Evolutionary conservation across 1,140 invertebrate genomes (phyloP).

Genomic region (Diorhabda sublineata): DNA sequence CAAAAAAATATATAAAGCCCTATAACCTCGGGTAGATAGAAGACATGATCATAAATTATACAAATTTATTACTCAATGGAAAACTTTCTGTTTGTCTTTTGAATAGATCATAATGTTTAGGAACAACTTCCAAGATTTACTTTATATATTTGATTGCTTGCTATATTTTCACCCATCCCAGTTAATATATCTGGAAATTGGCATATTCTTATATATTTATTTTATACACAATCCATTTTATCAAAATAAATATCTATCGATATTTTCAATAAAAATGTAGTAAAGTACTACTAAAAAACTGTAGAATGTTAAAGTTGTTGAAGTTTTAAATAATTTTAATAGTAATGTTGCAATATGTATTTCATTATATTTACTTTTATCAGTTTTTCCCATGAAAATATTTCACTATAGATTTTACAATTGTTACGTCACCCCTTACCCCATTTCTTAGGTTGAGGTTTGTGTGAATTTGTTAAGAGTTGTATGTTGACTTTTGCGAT

Average conservation of each 20-base stretch:
- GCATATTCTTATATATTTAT: not conserved
- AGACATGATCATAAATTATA: too few species aligned
- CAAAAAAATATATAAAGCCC: too few species aligned
- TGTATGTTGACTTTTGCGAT: slow-evolving; percentile 44
- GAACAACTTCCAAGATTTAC: too few species aligned
- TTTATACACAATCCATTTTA: not conserved
- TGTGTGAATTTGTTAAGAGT: slow-evolving; percentile 40
- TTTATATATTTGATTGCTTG: too few species aligned
- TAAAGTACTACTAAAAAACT: slow-evolving; percentile 21
- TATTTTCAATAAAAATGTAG: slow-evolving; percentile 12
- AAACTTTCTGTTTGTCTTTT: too few species aligned
- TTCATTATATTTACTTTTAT: slow-evolving; percentile 3
- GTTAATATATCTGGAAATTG: too few species aligned
- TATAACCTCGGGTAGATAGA: too few species aligned
- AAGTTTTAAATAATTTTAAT: slow-evolving; percentile 31
- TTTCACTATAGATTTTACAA: slow-evolving; percentile 23
- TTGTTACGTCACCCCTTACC: slow-evolving; percentile 16
- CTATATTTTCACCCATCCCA: too few species aligned
- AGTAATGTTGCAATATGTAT: slow-evolving; percentile 21
- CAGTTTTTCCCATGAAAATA: not conserved
- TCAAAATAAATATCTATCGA: not conserved
- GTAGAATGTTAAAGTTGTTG: slow-evolving; percentile 19
- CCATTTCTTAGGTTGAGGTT: slow-evolving; percentile 35
- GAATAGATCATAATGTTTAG: too few species aligned
- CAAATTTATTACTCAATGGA: too few species aligned